Evolutionary conservation across 2,888 invertebrate genomes (phyloP).

Genomic region (Eupithecia subumbrata): DNA sequence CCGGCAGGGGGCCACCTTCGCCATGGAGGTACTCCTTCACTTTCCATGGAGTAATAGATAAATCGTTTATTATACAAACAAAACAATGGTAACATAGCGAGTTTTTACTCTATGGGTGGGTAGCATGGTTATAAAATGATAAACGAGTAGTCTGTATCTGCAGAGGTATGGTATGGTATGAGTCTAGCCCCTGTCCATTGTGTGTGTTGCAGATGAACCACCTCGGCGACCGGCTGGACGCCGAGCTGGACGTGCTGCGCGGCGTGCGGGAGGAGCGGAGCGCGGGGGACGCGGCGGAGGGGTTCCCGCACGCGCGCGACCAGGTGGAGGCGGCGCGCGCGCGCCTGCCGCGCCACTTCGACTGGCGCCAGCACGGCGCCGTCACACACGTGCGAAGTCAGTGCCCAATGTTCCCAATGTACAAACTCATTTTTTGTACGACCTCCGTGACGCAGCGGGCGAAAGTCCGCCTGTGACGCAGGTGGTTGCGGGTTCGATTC

Average conservation of each 20-base stretch:
- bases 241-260: slow-evolving; percentile 55
- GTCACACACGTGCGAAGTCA: slow-evolving; percentile 62
- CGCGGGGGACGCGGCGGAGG: slow-evolving; percentile 45
- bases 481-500: too few species aligned
- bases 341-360: slow-evolving; percentile 64
- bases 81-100: too few species aligned
- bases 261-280: slow-evolving; percentile 49
- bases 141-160: too few species aligned
- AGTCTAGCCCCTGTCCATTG: not conserved
- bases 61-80: too few species aligned
- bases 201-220: slow-evolving; percentile 51
- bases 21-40: slow-evolving; percentile 46
- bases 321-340: slow-evolving; percentile 49
- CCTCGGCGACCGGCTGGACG: slow-evolving; percentile 65
- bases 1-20: slow-evolving; percentile 67
- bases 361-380: slow-evolving; percentile 70
- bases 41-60: not conserved
- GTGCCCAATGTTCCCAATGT: not conserved
- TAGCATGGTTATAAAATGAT: too few species aligned
- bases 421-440: too few species aligned
- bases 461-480: too few species aligned
- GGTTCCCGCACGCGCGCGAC: slow-evolving; percentile 60
- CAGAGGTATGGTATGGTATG: not conserved
- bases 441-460: too few species aligned
- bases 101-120: too few species aligned